phyloP scores from a whole-genome alignment of 2,888 invertebrate genomes.

The Drosophila kanekoi region DNA sequence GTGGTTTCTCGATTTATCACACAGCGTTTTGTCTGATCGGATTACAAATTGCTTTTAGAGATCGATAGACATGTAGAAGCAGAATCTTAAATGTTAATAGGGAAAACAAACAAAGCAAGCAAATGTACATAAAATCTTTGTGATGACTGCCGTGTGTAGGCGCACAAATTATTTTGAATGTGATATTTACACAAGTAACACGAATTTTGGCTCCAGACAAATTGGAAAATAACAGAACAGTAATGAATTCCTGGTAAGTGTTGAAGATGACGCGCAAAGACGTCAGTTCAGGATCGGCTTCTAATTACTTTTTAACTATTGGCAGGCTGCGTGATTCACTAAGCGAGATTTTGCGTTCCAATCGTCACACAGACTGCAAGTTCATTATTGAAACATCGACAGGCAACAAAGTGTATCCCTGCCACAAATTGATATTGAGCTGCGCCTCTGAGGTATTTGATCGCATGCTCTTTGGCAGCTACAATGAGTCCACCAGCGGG shows the following conservation, averaged over 20 bases:
- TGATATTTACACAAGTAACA: neutral
- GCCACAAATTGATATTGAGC: constrained; percentile 44
- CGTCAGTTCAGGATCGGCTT: neutral
- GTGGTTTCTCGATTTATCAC: too few species aligned
- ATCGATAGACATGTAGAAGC: too few species aligned
- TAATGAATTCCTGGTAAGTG: constrained; percentile 19
- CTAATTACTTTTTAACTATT: neutral
- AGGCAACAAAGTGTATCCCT: constrained; percentile 15
- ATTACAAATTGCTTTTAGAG: too few species aligned
- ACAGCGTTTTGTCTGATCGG: too few species aligned
- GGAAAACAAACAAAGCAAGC: constrained; percentile 1
- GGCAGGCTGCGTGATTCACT: constrained; percentile 4
- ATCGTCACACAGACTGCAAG: constrained; percentile 12
- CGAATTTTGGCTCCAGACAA: neutral
- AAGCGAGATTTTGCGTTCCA: neutral
- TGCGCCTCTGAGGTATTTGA: constrained; percentile 48
- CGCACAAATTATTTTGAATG: neutral
- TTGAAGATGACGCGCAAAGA: too few species aligned
- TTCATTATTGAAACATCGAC: constrained; percentile 1
- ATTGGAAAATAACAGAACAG: neutral
- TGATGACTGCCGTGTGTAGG: neutral
- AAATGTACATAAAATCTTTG: neutral
- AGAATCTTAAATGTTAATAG: too few species aligned
- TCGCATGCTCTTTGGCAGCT: constrained; percentile 46
- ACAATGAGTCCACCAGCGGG: constrained; percentile 22